Base-by-base conservation (phyloP, 1,140 invertebrate species). In the Xylocopa sonorina region DNA sequence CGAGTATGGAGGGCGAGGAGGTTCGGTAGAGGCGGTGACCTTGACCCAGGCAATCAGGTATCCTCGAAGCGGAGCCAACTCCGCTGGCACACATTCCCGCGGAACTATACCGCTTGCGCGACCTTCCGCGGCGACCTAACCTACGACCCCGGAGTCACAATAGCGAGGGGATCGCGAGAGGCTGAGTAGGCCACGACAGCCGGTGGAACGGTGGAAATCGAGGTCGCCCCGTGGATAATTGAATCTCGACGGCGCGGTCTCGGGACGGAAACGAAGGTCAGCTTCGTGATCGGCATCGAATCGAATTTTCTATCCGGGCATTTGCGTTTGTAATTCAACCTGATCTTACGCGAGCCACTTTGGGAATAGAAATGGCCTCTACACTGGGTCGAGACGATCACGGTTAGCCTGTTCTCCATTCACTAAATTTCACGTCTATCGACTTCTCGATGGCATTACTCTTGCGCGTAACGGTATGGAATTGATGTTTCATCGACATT, bases 41-140 rank as follows among this genome's bases (percentile, higher is more conserved):
- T 89, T 89, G 88, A 89, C 88, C 88, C 82, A 88, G 78, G 84
- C 83, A 88, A 89, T 88, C 87, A 82, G 80, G 69, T 69, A 88
- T 80, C 77, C 85, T 77, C 78, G 85, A 74, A 76, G 81, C 21
- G 60, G 84, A 87, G 84, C 86, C 82, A 87, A 87, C 88, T n/a
- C n/a, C 68, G 76, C 82, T 89, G 88, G 85, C 88, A 89, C 82
- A 89, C 85, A 89, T 89, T 89, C 85, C 73, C 71, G 77, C 29
- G 74, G 50, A 78, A 77, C 78, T 82, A 68, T 78, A 74, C 79
- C 57, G 69, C 67, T 76, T 57, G 69, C 51, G 27, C 57, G 80
- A 83, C 82, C 83, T 84, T 83, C 82, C 64, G 51, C 74, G 64
- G 18, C 41, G 71, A 77, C 82, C 60, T 63, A 74, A 85, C 82